Evolutionary conservation across 1,140 invertebrate genomes (phyloP), one percentile per base, ranked within the genome.

Genomic region (Subanguina moxae): DNA sequence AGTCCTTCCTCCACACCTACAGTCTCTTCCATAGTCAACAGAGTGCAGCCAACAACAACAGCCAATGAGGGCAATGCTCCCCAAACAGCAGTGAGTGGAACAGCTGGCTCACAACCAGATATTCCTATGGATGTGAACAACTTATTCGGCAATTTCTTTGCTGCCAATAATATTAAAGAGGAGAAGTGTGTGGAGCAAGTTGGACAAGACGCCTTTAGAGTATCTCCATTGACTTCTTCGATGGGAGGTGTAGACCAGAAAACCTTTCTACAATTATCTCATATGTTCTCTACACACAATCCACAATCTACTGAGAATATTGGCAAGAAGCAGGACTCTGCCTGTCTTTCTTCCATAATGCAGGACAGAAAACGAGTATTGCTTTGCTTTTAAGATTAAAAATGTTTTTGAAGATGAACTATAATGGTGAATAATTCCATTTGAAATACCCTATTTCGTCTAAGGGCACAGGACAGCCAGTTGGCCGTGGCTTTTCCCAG

Each of bases 1-100:
- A 70, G 68, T 58, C 68, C 68, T 17, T 70, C 68, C 17, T 73
- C 68, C 21, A 70, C 68, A 27, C 65, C 65, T 23, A 32, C 65
- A 42, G 25, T 48, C 13, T 45, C 48, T 25, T 52, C 48, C n/a
- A 52, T 25, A 19, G 48, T 25, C 56, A 42, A 38, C 11, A 38
- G 32, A 38, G 32, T 11, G 11, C 3, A 3, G 11, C 32, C 32
- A 11, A 38, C 32, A 38, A 38, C 32, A 11, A 38, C 32, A 38
- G 32, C 32, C 32, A 38, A 25, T 25, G 28, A n/a, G 62, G 62
- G 32, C 5, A 8, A 65, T 19, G 64, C n/a, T 7, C 59, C 25
- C n/a, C n/a, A 5, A 19, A 8, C 17, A 17, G 28, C 65, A 23
- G 64, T 8, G n/a, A n/a, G n/a, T 61, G n/a, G 1, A 19, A n/a